Evolutionary conservation across 2,888 invertebrate genomes (phyloP).

Genomic region (Druceiella hillmani): DNA sequence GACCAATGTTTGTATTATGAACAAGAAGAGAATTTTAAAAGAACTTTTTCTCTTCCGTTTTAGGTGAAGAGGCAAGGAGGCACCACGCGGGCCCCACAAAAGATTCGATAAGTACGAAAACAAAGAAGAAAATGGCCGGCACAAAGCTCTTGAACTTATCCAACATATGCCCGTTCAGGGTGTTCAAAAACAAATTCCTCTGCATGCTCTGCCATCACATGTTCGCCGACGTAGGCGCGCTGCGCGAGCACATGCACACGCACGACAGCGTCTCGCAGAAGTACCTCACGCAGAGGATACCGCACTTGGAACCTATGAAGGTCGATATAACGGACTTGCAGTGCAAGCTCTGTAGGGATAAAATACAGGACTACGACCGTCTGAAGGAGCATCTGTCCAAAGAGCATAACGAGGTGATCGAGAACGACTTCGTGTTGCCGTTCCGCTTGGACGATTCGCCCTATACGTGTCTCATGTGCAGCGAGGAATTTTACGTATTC

Average conservation of each 20-base stretch:
- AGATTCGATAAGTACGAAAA: neutral
- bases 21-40: no score
- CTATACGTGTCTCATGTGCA: constrained; percentile 2
- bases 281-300: no score
- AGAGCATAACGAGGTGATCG: neutral
- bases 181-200: constrained; percentile 1
- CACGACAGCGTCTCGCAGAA: constrained; percentile 1
- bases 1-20: no score
- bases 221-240: constrained; percentile 1
- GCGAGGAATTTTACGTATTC: constrained; percentile 1
- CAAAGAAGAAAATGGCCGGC: no score
- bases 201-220: constrained; percentile 2
- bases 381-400: neutral
- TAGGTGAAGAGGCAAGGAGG: neutral
- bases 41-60: neutral
- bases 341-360: neutral
- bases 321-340: neutral
- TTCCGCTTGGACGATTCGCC: neutral
- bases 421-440: constrained; percentile 3
- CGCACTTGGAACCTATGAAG: neutral
- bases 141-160: constrained; percentile 1
- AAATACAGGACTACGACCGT: neutral
- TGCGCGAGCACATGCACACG: constrained; percentile 2
- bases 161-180: constrained; percentile 2
- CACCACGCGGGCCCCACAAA: neutral